These are phyloP conservation scores for Megamerina dolium DNA, from an alignment of 2,888 invertebrate species.

Conservation along the genomic window DNA sequence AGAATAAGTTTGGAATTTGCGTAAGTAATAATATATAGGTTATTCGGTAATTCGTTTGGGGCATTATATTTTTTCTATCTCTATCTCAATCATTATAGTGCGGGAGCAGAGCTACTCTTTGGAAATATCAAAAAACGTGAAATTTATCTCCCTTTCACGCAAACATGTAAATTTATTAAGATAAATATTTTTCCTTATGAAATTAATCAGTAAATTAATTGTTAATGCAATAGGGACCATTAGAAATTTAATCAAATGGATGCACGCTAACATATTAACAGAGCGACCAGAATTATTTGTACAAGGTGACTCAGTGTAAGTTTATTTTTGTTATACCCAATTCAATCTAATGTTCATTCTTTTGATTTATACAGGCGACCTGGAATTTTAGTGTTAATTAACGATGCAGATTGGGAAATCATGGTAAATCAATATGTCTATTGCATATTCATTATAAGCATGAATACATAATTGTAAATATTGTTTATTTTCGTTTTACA, in stretches of 20 bases:
- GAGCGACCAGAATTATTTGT: constrained; percentile 73
- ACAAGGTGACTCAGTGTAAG: constrained; percentile 49
- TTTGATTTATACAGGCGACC: constrained; percentile 58
- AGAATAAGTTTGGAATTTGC: constrained; percentile 37
- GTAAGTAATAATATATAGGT: too few species aligned
- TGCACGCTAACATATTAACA: constrained; percentile 74
- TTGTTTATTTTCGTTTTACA: constrained; percentile 21
- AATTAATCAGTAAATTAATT: not conserved
- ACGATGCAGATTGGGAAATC: constrained; percentile 95
- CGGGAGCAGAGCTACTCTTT: constrained; percentile 88
- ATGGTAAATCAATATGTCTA: constrained; percentile 48
- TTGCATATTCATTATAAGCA: not conserved
- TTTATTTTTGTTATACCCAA: too few species aligned
- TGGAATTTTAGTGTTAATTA: constrained; percentile 88
- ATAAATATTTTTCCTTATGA: too few species aligned
- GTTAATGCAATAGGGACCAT: constrained; percentile 57
- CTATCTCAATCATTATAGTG: too few species aligned
- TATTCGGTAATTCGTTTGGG: too few species aligned
- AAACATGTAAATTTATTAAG: constrained; percentile 45
- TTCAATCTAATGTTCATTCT: too few species aligned
- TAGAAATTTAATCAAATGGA: constrained; percentile 69
- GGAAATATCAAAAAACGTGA: constrained; percentile 71
- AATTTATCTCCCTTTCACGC: constrained; percentile 57
- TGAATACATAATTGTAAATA: not conserved
- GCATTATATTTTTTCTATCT: too few species aligned